These are phyloP conservation scores for Malacoctenus gilli DNA, from an alignment of 2,797 vertebrate genomes.

Conservation along the genomic window DNA sequence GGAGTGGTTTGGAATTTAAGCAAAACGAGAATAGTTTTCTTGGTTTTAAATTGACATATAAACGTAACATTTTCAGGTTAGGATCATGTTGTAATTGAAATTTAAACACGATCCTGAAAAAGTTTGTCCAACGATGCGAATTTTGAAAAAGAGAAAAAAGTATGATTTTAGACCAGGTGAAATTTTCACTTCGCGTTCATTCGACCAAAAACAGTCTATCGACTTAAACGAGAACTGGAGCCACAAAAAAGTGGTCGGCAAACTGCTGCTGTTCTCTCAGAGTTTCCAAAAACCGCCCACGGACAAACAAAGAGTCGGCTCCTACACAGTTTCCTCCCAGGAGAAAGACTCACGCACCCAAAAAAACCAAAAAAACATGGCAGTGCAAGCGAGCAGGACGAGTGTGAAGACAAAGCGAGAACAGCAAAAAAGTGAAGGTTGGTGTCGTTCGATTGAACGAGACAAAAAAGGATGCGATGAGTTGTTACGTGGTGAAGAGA, in stretches of 20 bases:
- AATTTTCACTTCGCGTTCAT: neutral
- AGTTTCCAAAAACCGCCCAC: conserved; percentile 25
- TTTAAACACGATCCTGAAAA: too few species aligned
- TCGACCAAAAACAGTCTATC: neutral
- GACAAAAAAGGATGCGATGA: neutral
- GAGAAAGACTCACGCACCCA: conserved; percentile 7
- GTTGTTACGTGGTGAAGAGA: too few species aligned
- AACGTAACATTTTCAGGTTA: too few species aligned
- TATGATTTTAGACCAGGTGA: neutral
- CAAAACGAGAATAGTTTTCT: too few species aligned
- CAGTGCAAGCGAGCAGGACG: conserved; percentile 6
- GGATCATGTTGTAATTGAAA: too few species aligned
- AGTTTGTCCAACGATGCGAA: too few species aligned
- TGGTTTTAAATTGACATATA: too few species aligned
- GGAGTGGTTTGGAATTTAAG: too few species aligned
- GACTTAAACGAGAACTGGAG: neutral
- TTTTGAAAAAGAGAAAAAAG: too few species aligned
- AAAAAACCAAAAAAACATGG: conserved; percentile 6
- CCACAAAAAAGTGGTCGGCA: neutral
- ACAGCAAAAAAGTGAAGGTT: conserved; percentile 4
- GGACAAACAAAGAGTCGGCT: conserved; percentile 21
- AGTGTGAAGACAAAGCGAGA: conserved; percentile 4
- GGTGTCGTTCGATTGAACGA: conserved; percentile 4
- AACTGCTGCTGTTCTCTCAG: conserved; percentile 22
- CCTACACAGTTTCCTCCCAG: conserved; percentile 20